A percentile compares a stretch with the other conserved stretches of the same genome.
phyloP scores from a whole-genome alignment of 2,113 vertebrate species.

The Takifugu flavidus region DNA sequence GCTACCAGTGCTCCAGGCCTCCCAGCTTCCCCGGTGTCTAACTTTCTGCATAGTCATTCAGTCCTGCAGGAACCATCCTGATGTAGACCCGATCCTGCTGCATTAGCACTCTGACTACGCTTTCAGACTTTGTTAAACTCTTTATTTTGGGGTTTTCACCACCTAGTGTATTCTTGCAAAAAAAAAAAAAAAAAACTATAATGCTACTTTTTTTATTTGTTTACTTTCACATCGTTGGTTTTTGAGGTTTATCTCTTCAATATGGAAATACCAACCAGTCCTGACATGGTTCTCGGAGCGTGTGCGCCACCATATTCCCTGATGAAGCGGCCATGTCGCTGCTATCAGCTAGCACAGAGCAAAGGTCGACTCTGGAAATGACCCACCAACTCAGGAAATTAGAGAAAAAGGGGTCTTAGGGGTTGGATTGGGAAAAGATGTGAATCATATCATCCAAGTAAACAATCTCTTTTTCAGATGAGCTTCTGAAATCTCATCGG shows the following conservation, averaged over 20 bases:
- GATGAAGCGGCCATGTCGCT: constrained; percentile 40
- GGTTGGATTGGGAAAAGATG: constrained; percentile 3
- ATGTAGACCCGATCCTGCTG: not conserved
- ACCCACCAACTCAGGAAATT: constrained; percentile 31
- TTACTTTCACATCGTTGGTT: too few species aligned
- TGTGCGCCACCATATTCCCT: constrained; percentile 28
- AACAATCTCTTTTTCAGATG: constrained; percentile 42
- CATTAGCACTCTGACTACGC: too few species aligned
- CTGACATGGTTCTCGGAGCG: constrained; percentile 23
- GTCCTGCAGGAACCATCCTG: constrained; percentile 23
- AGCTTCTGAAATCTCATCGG: constrained; percentile 35
- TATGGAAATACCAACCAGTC: constrained; percentile 21
- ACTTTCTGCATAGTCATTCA: constrained; percentile 23
- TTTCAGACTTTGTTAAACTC: not conserved
- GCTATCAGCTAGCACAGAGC: not conserved
- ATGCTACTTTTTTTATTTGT: too few species aligned
- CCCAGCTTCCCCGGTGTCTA: constrained; percentile 21
- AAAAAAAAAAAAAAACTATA: too few species aligned
- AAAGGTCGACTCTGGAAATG: constrained; percentile 19
- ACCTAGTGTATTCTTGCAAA: too few species aligned
- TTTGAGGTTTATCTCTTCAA: constrained; percentile 31
- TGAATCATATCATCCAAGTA: constrained; percentile 32
- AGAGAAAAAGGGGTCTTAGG: constrained; percentile 1
- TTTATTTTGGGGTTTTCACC: not conserved
- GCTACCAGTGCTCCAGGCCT: constrained; percentile 24